Evolutionary conservation across 2,888 invertebrate genomes (phyloP).

Genomic region (Adela reaumurella): DNA sequence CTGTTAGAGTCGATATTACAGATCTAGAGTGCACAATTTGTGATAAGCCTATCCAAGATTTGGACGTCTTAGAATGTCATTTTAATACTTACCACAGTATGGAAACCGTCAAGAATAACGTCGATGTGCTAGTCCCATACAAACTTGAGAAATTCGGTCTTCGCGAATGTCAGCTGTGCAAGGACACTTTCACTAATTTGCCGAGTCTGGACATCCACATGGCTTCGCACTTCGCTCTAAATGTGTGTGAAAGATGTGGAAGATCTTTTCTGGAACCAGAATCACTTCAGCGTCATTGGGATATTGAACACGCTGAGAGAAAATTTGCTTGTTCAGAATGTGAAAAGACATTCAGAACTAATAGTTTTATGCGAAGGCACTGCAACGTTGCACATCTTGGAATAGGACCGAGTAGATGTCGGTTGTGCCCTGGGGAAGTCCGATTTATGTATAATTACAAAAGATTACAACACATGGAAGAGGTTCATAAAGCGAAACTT

Average conservation of each 20-base stretch:
- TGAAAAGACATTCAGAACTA: background rate
- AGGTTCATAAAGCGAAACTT: too few species aligned
- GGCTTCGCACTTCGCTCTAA: constrained; percentile 25
- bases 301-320: background rate
- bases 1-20: constrained; percentile 44
- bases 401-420: too few species aligned
- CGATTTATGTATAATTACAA: too few species aligned
- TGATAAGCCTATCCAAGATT: constrained; percentile 24
- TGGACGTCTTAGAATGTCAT: constrained; percentile 37
- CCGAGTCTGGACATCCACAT: constrained; percentile 38
- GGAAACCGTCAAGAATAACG: constrained; percentile 35
- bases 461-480: too few species aligned
- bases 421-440: too few species aligned
- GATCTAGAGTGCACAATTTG: constrained; percentile 40
- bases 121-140: constrained; percentile 40
- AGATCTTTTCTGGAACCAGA: too few species aligned
- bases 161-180: constrained; percentile 39
- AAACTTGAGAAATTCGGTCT: too few species aligned
- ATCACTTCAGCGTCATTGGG: background rate
- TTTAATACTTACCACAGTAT: constrained; percentile 32
- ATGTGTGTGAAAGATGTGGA: background rate
- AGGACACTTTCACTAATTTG: constrained; percentile 28
- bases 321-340: constrained; percentile 20
- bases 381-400: too few species aligned
- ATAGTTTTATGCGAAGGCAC: background rate